A percentile compares a stretch with the other conserved stretches of the same genome.
Conservation (phyloP, 2,888 invertebrate genomes). For the Pterostichus niger region DNA sequence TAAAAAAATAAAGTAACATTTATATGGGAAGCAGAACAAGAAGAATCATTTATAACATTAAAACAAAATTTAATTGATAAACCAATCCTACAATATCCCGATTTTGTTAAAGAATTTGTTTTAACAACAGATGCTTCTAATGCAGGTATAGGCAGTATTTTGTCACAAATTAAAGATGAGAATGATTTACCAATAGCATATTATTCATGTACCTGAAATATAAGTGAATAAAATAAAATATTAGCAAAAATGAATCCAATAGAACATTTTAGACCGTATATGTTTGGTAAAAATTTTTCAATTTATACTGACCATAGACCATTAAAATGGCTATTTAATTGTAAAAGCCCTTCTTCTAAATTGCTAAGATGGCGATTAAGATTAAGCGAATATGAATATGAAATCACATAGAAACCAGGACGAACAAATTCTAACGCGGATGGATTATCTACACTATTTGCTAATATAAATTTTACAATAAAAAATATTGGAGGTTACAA, state of each 20-base stretch:
- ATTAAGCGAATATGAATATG: slow-evolving; percentile 71
- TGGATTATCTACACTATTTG: slow-evolving; percentile 70
- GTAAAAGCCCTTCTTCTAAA: slow-evolving; percentile 70
- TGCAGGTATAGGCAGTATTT: slow-evolving; percentile 48
- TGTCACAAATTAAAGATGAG: slow-evolving; percentile 33
- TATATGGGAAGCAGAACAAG: slow-evolving; percentile 60
- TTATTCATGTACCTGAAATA: slow-evolving; percentile 59
- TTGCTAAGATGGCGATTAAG: slow-evolving; percentile 70
- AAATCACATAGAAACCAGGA: slow-evolving; percentile 71
- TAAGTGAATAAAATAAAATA: slow-evolving; percentile 66
- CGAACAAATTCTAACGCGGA: slow-evolving; percentile 70
- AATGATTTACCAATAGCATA: slow-evolving; percentile 64
- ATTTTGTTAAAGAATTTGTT: slow-evolving; percentile 23
- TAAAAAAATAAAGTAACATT: slow-evolving; percentile 69
- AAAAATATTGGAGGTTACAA: too few species aligned
- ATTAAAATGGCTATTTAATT: slow-evolving; percentile 70
- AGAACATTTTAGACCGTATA: slow-evolving; percentile 65
- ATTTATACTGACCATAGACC: slow-evolving; percentile 71
- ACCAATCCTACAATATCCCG: slow-evolving; percentile 46
- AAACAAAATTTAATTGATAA: slow-evolving; percentile 43
- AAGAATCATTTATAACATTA: slow-evolving; percentile 66
- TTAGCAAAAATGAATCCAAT: slow-evolving; percentile 63
- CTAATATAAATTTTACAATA: too few species aligned
- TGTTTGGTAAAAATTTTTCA: slow-evolving; percentile 26
- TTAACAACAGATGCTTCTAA: slow-evolving; percentile 61